Conservation (phyloP, 2,113 vertebrate species). For the Bambusicola thoracicus region DNA sequence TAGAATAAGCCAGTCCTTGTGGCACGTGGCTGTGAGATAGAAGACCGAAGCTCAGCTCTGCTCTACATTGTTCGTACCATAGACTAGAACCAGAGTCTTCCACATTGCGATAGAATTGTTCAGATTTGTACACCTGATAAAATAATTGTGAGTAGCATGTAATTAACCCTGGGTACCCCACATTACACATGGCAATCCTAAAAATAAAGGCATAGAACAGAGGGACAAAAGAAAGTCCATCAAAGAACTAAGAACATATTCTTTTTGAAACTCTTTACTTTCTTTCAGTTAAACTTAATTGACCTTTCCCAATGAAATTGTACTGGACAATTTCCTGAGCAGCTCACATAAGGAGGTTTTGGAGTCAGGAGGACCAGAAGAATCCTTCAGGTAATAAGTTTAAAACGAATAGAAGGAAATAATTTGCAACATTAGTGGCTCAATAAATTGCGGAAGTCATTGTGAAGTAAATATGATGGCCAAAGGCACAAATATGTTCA, state of each 20-base stretch:
- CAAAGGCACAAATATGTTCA: neutral
- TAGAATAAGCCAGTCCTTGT: neutral
- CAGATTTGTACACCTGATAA: neutral
- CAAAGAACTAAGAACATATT: neutral
- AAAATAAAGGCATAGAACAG: neutral
- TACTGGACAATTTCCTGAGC: neutral
- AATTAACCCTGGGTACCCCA: neutral
- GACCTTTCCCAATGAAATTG: neutral
- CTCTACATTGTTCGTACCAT: neutral
- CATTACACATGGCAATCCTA: neutral
- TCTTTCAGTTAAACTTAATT: neutral
- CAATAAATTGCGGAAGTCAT: neutral
- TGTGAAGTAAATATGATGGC: neutral
- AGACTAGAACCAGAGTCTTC: neutral
- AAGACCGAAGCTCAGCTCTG: neutral
- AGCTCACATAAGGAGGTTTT: neutral
- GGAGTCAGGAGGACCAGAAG: neutral
- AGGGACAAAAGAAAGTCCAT: neutral
- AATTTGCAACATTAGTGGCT: neutral
- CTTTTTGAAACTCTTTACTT: neutral
- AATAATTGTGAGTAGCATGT: neutral
- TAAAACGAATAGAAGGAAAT: neutral
- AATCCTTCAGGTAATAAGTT: neutral
- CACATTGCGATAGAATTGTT: neutral
- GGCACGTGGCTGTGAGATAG: neutral